A percentile compares a stretch with the other conserved stretches of the same genome.
Evolutionary conservation across 2,113 vertebrate genomes (phyloP).

Genomic region (Ctenodactylus gundi): DNA sequence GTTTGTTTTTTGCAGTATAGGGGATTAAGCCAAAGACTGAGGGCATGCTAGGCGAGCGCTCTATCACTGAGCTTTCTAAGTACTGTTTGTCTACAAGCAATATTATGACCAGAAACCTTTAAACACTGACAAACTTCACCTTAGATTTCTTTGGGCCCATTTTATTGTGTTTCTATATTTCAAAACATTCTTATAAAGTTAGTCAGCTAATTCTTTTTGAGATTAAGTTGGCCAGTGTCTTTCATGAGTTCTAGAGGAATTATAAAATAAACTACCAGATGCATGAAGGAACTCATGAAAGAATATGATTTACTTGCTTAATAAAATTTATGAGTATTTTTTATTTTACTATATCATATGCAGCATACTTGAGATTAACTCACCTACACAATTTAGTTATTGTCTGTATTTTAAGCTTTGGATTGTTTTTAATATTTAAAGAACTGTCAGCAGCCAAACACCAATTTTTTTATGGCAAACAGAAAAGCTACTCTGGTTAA

Average conservation of each 20-base stretch:
- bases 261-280: constrained; percentile 35
- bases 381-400: background rate
- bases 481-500: background rate
- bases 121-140: background rate
- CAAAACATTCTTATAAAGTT: background rate
- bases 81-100: background rate
- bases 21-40: background rate
- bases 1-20: too few relatives aligned
- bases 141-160: background rate
- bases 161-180: background rate
- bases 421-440: constrained; percentile 51
- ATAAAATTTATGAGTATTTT: background rate
- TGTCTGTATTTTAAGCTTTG: background rate
- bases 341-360: background rate
- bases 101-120: background rate
- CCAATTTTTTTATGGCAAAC: background rate
- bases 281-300: constrained; percentile 35
- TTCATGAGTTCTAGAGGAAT: background rate
- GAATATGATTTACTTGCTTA: background rate
- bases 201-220: background rate
- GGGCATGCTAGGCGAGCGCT: background rate
- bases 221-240: background rate
- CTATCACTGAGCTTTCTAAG: background rate
- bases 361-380: background rate
- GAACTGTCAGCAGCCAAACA: background rate